Evolutionary conservation across 2,888 invertebrate genomes (phyloP).

Genomic region (Heliconius sara): DNA sequence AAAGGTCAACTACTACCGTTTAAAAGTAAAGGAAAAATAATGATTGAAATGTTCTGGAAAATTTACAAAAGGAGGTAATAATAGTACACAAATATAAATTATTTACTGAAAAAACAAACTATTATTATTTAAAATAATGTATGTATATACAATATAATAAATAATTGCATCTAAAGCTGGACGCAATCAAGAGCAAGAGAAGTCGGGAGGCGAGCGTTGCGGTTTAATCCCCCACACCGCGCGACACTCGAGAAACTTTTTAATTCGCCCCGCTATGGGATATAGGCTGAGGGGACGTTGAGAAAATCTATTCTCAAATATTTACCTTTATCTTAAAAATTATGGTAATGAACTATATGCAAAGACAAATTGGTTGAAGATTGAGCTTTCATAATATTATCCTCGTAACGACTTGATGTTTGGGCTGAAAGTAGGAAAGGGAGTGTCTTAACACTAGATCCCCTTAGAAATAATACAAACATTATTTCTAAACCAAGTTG

Average conservation of each 20-base stretch:
- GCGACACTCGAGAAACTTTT: conserved; percentile 55
- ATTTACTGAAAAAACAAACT: background rate
- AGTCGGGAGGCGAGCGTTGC: conserved; percentile 34
- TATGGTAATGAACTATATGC: background rate
- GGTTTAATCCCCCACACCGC: conserved; percentile 33
- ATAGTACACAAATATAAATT: background rate
- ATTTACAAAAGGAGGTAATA: too few relatives aligned
- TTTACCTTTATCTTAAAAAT: background rate
- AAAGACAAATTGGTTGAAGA: background rate
- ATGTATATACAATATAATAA: background rate
- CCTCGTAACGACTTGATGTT: too few relatives aligned
- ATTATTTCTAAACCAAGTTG: too few relatives aligned
- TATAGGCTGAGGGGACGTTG: conserved; percentile 1
- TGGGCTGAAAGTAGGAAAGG: too few relatives aligned
- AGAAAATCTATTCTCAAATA: background rate
- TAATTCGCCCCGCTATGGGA: conserved; percentile 54
- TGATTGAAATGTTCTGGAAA: too few relatives aligned
- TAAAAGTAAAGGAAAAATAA: too few relatives aligned
- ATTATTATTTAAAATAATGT: background rate
- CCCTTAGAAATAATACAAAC: too few relatives aligned
- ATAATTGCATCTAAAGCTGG: conserved; percentile 14
- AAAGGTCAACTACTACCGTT: too few relatives aligned
- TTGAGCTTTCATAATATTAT: too few relatives aligned
- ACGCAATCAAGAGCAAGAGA: conserved; percentile 29
- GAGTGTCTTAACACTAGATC: too few relatives aligned